Percentiles rank a stretch among this genome's conserved stretches.
These are phyloP conservation scores for Cladorhizidae sp. DNA, from an alignment of 37 sponge, comb jelly and placozoan species.

Conservation along the genomic window DNA sequence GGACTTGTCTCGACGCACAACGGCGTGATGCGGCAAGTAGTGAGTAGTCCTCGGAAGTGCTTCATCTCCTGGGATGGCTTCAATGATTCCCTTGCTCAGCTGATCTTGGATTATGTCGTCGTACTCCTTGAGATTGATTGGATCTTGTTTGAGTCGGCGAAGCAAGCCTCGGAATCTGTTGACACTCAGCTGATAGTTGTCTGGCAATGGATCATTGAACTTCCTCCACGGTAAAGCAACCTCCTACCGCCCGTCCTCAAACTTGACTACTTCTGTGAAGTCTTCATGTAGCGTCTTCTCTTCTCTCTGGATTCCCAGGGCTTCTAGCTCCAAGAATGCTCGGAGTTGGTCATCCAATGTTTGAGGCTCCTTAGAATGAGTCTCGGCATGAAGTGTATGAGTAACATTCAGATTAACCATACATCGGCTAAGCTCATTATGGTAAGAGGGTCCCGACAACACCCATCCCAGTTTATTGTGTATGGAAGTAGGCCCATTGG, in stretches of 20 bases:
- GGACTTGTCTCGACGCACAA: conserved; percentile 46
- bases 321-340: conserved; percentile 55
- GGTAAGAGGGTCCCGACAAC: conserved; percentile 30
- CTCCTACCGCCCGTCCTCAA: conserved; percentile 21
- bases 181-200: conserved; percentile 49
- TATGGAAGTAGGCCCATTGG: conserved; percentile 32
- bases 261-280: not conserved
- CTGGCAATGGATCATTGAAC: conserved; percentile 28
- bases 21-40: conserved; percentile 66
- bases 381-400: conserved; percentile 11
- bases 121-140: conserved; percentile 50
- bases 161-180: conserved; percentile 39
- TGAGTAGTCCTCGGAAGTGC: not conserved
- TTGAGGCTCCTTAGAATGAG: not conserved
- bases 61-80: conserved; percentile 14
- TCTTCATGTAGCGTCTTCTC: conserved; percentile 36
- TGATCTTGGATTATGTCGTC: conserved; percentile 48
- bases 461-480: conserved; percentile 62
- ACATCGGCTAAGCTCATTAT: not conserved
- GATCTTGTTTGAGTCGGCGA: conserved; percentile 38
- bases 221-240: conserved; percentile 30
- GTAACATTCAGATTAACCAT: conserved; percentile 20
- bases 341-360: conserved; percentile 10
- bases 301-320: conserved; percentile 14
- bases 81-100: conserved; percentile 44